Percentiles rank a stretch among this genome's conserved stretches.
These are phyloP conservation scores for Papilio polyxenes DNA, from an alignment of 1,140 invertebrate species.

Conservation along the genomic window DNA sequence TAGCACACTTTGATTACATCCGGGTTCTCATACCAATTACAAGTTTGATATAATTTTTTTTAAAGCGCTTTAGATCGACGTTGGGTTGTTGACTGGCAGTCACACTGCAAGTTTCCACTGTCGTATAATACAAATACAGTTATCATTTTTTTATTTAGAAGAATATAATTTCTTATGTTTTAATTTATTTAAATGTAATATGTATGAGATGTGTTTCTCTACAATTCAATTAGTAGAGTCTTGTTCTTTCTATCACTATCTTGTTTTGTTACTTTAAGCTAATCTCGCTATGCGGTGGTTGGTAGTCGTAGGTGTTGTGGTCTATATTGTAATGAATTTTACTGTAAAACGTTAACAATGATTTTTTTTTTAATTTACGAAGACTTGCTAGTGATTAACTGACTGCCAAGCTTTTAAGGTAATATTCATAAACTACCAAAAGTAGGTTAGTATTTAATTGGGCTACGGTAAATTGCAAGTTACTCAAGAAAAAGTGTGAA, in stretches of 20 bases:
- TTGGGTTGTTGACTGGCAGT: background rate
- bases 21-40: conserved; percentile 11
- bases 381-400: background rate
- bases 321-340: too few species aligned
- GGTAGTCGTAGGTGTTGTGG: too few species aligned
- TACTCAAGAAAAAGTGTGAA: conserved; percentile 21
- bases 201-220: too few species aligned
- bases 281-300: too few species aligned
- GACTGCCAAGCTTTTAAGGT: background rate
- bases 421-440: conserved; percentile 2
- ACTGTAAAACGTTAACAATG: too few species aligned
- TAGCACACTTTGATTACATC: conserved; percentile 18
- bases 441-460: conserved; percentile 17
- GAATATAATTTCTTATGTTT: background rate
- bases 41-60: conserved; percentile 9
- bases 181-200: too few species aligned
- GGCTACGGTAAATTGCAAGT: conserved; percentile 22
- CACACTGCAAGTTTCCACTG: background rate
- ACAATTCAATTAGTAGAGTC: too few species aligned
- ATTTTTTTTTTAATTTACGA: too few species aligned
- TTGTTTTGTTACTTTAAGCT: too few species aligned
- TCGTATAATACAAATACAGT: background rate
- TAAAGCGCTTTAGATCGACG: background rate
- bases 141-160: background rate
- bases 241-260: too few species aligned